Conservation (phyloP, 64 coral and sea anemone species). For the Montipora foliosa region DNA sequence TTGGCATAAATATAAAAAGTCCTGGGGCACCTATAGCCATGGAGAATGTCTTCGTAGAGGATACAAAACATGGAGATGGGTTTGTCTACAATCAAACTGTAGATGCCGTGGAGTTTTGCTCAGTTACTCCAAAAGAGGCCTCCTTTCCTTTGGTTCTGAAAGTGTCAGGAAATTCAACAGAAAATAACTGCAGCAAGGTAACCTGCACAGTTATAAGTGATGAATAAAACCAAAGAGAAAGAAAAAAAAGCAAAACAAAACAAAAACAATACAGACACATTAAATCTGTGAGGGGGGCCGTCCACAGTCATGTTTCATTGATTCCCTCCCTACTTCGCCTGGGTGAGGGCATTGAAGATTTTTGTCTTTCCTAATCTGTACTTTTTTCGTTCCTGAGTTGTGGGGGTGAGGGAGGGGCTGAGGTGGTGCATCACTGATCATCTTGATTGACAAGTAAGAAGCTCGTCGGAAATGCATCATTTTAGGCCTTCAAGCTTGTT, state of each 20-base stretch:
- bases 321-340: not conserved
- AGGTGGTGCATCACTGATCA: no score
- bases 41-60: conserved; percentile 42
- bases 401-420: no score
- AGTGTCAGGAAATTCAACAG: not conserved
- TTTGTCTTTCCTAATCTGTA: not conserved
- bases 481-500: not conserved
- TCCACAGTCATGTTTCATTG: not conserved
- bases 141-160: conserved; percentile 26
- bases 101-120: conserved; percentile 20
- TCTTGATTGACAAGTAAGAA: not conserved
- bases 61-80: conserved; percentile 57
- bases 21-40: conserved; percentile 10
- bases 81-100: conserved; percentile 4
- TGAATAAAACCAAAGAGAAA: not conserved
- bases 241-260: not conserved
- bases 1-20: conserved; percentile 56
- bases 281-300: not conserved
- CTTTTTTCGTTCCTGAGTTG: no score
- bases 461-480: not conserved
- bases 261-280: not conserved
- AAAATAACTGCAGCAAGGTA: conserved; percentile 31
- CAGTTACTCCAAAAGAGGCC: not conserved
- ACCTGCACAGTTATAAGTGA: not conserved
- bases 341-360: not conserved